Conservation (phyloP, 2,797 vertebrate genomes). For the Sphenopsis melanotis region DNA sequence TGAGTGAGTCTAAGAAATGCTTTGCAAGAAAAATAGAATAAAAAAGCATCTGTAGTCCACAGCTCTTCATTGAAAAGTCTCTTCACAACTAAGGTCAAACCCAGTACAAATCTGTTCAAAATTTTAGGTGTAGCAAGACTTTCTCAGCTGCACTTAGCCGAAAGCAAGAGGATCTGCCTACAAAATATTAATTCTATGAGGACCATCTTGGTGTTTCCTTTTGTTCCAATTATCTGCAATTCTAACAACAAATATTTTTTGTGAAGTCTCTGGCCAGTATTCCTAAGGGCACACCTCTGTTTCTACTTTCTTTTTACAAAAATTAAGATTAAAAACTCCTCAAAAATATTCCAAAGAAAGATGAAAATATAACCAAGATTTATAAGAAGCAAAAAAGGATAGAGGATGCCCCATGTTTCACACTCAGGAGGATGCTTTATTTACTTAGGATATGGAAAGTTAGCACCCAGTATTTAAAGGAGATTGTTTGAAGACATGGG, state of each 20-base stretch:
- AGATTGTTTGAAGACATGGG: background rate
- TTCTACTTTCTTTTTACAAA: background rate
- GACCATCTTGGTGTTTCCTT: background rate
- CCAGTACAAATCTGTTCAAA: background rate
- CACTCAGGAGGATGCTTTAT: background rate
- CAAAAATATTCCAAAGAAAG: background rate
- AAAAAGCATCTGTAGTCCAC: background rate
- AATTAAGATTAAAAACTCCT: rapidly evolving
- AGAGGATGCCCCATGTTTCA: background rate
- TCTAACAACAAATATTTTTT: background rate
- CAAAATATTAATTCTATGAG: background rate
- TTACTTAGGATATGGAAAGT: background rate
- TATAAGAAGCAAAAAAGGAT: background rate
- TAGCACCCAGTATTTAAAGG: background rate
- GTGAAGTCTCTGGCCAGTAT: background rate
- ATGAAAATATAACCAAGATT: background rate
- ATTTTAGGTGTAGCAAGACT: background rate
- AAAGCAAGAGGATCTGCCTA: background rate
- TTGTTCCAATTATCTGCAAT: background rate
- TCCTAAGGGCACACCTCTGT: background rate
- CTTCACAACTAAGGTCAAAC: background rate
- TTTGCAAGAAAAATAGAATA: background rate
- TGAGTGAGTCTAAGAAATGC: background rate
- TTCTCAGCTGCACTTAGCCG: background rate
- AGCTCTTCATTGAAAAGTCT: background rate